These are phyloP conservation scores for Listronotus bonariensis DNA, from an alignment of 1,140 invertebrate genomes.

Conservation along the genomic window DNA sequence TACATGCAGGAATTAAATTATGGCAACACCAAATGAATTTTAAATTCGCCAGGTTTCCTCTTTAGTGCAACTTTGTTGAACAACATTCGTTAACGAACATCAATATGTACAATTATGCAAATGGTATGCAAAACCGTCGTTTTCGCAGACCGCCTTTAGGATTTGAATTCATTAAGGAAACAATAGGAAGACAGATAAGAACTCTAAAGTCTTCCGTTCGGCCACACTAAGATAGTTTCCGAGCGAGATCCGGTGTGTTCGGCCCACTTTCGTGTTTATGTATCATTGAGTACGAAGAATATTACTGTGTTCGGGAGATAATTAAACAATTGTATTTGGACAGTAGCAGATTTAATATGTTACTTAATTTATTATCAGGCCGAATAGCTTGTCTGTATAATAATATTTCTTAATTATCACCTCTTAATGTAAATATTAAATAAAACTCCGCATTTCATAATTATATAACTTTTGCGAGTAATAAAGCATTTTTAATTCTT, in stretches of 20 bases:
- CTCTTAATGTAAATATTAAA: no score
- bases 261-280: neutral
- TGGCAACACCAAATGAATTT: constrained; percentile 24
- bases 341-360: no score
- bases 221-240: constrained; percentile 16
- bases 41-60: constrained; percentile 23
- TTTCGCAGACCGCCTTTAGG: constrained; percentile 52
- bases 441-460: no score
- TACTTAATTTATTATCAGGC: no score
- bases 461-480: no score
- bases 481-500: no score
- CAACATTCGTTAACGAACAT: constrained; percentile 56
- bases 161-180: constrained; percentile 57
- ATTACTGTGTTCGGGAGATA: no score
- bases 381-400: no score
- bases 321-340: no score
- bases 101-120: constrained; percentile 57
- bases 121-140: constrained; percentile 53
- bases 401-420: no score
- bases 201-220: constrained; percentile 35
- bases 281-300: no score
- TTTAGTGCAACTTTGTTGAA: constrained; percentile 40
- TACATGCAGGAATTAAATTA: constrained; percentile 16
- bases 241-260: neutral
- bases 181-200: constrained; percentile 55